These are phyloP conservation scores for Autographa gamma DNA, from an alignment of 2,888 invertebrate species.

Conservation along the genomic window DNA sequence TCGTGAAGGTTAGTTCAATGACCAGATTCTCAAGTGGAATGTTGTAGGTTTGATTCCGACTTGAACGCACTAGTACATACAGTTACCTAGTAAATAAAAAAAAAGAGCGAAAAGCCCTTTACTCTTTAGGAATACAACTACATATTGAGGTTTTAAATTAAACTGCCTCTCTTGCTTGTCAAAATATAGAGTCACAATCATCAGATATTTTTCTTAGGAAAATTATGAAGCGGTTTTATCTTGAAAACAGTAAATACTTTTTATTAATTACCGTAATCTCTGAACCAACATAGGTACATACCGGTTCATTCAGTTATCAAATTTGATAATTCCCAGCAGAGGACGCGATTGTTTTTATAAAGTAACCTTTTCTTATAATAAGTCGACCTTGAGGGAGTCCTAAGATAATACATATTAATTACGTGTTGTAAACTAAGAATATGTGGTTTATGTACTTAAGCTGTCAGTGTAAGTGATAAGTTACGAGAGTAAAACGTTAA, in stretches of 20 bases:
- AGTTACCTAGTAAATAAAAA: too few relatives aligned
- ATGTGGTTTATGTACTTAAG: constrained; percentile 30
- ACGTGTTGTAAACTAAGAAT: constrained; percentile 38
- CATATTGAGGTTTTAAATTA: too few relatives aligned
- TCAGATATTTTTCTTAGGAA: too few relatives aligned
- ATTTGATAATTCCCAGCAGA: constrained; percentile 12
- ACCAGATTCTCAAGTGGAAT: not conserved
- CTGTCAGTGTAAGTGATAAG: constrained; percentile 38
- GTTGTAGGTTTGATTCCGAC: not conserved
- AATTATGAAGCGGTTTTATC: too few relatives aligned
- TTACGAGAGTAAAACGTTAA: constrained; percentile 20
- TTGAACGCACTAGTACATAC: too few relatives aligned
- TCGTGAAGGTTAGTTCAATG: not conserved
- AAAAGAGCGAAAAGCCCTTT: too few relatives aligned
- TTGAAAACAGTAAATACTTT: not conserved
- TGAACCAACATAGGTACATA: not conserved
- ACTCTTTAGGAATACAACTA: too few relatives aligned
- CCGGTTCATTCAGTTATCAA: constrained; percentile 10
- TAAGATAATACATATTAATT: constrained; percentile 46
- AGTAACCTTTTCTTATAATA: constrained; percentile 35
- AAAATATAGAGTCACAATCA: too few relatives aligned
- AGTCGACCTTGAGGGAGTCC: constrained; percentile 54
- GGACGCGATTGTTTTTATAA: constrained; percentile 27
- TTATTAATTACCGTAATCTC: not conserved
- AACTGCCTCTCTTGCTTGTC: too few relatives aligned